A percentile compares a stretch with the other conserved stretches of the same genome.
Conservation (phyloP, 2,113 vertebrate species). For the Myiozetetes cayanensis region DNA sequence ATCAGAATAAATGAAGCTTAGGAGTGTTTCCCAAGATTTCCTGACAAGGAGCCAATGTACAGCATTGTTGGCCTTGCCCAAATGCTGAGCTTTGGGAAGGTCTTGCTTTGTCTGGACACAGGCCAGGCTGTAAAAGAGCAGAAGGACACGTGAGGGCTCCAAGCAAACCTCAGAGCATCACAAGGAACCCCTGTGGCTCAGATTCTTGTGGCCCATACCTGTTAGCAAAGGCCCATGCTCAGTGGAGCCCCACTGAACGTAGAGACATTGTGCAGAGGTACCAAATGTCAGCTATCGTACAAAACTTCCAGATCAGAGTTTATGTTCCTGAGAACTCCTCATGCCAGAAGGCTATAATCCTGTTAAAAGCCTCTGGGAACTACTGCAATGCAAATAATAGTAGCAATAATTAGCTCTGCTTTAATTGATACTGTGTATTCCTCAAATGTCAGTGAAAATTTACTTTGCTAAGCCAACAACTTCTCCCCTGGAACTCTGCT, state of each 20-base stretch:
- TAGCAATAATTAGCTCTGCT: constrained; percentile 65
- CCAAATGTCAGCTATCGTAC: background rate
- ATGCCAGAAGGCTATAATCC: constrained; percentile 42
- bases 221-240: background rate
- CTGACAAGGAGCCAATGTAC: background rate
- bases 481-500: constrained; percentile 56
- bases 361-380: constrained; percentile 32
- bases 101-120: background rate
- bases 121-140: background rate
- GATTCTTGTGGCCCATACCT: background rate
- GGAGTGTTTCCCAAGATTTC: background rate
- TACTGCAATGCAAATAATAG: constrained; percentile 63
- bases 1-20: background rate
- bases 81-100: background rate
- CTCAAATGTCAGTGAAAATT: constrained; percentile 63
- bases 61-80: background rate
- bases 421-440: constrained; percentile 66
- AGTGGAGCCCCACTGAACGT: background rate
- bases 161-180: background rate
- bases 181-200: background rate
- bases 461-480: constrained; percentile 54
- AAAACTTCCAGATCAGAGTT: background rate
- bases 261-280: background rate
- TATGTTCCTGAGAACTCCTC: background rate
- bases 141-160: background rate